Evolutionary conservation across 1,140 invertebrate genomes (phyloP).

Genomic region (Tetramorium alpestre): DNA sequence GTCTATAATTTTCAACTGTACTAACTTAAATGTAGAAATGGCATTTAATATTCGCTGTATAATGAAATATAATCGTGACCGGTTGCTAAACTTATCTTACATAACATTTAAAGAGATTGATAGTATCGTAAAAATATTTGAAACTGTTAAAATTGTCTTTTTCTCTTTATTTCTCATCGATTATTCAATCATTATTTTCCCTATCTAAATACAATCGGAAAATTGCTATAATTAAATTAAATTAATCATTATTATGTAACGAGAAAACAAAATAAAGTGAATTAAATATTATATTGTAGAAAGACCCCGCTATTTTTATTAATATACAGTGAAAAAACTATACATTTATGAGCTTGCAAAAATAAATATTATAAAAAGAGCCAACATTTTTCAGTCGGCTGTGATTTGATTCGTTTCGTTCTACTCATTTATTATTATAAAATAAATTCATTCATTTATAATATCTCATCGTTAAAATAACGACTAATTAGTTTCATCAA

Average conservation of each 20-base stretch:
- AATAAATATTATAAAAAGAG: not conserved
- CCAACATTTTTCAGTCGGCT: not conserved
- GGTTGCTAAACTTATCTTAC: not conserved
- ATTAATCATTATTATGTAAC: not conserved
- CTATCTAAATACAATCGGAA: not conserved
- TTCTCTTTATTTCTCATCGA: not conserved
- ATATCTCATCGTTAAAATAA: not conserved
- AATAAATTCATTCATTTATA: not conserved
- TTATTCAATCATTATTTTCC: not conserved
- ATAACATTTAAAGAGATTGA: not conserved
- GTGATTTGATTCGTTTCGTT: not conserved
- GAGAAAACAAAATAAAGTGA: not conserved
- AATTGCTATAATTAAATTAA: not conserved
- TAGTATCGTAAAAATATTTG: not conserved
- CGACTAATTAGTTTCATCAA: not conserved
- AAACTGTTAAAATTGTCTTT: not conserved
- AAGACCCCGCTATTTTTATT: not conserved
- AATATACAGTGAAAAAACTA: not conserved
- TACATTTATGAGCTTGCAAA: not conserved
- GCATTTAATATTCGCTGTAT: not conserved
- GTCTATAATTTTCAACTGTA: conserved; percentile 3
- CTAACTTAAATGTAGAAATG: not conserved
- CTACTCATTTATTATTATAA: not conserved
- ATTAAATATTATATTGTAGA: not conserved
- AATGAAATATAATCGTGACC: not conserved